Base-by-base conservation (phyloP, 2,888 invertebrate species). In the Tipula helvola region DNA sequence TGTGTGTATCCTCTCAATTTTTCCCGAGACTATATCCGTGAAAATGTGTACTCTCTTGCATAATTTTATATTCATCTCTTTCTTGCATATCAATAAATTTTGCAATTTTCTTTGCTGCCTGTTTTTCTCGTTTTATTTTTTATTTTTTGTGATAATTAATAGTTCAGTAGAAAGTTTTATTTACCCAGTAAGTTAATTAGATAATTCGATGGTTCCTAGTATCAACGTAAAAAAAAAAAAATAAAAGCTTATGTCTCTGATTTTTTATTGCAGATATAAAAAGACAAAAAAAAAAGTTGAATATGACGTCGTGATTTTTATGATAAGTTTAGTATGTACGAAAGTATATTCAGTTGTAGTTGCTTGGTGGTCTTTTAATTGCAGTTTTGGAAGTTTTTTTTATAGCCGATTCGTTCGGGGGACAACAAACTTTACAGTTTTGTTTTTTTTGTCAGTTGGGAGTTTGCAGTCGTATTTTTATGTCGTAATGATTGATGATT, bases 111-210 rank as follows among this genome's bases (percentile, higher is more conserved):
- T 57, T 39, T 39, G 5, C 39, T 7, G 16, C 16, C 52, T 16
- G 16, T 2, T 57, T 57, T 57, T 57, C 52, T 16, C 16, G 16
- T 52, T 52, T 52, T 52, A n/a, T 52, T 52, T 57, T 57, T n/a
- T 57, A 16, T n/a, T 16, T 57, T 5, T 71, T 28, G 18, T 71
- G 10, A 71, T 28, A 28, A 71, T 71, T 71, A 71, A 71, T 71
- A 71, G 71, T 71, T 71, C 71, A 71, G 71, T 71, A 71, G 71
- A 71, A 71, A 71, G 71, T 71, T 71, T 71, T 71, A 71, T 71
- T 71, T 71, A 71, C 71, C 71, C 71, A 71, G 71, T 71, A 71
- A 71, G 71, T 71, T 71, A 71, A 71, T 71, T 71, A 71, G 71
- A 71, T 71, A 71, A 71, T 71, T 71, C 71, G 71, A 71, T 71